Base-by-base conservation (phyloP, 2,797 vertebrate genomes). In the Notoglanidium macrostoma region DNA sequence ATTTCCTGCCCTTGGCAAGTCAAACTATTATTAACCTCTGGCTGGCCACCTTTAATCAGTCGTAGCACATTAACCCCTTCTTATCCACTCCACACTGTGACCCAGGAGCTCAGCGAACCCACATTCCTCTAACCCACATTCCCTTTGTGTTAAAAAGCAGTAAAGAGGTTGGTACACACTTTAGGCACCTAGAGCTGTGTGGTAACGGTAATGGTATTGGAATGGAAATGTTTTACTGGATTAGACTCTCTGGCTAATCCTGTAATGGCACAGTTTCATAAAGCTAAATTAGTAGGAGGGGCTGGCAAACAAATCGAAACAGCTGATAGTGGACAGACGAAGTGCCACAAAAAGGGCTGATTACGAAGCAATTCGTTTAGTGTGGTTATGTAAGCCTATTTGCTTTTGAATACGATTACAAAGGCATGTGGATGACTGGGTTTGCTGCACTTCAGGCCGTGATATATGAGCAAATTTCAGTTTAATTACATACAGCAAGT, bases 1-100 rank as follows among this genome's bases (percentile, higher is more conserved):
- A 49, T 86, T 86, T 89, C 70, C 79, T 87, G 88, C 90, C 87
- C 82, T 26, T 86, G 83, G 89, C 88, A 87, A 86, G 85, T 85
- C 63, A 57, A 87, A 61, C 85, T 89, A 86, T 89, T 86, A 91
- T 90, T 87, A 90, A 87, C 68, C 76, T 85, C 73, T 88, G 79
- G 51, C 57, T 80, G 74, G 61, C 65, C 55, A 86, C 54, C 83
- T 61, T 81, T 88, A 85, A 88, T 88, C 83, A 88, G 68, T 55
- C 46, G 14, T 70, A 81, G 73, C 77, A 26, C 55, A 90, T 86
- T 89, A 89, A 89, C 68, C 68, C 74, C 21, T 23, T 81, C 68
- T 55, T 85, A 87, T 84, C 84, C 61, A 15, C 1, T 57, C 85
- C 14, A 44, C 40, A 85, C 67, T 82, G 49, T 88, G 79, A 87